Percentiles rank a stretch among this genome's conserved stretches.
These are phyloP conservation scores for Neoitamus cyanurus DNA, from an alignment of 2,888 invertebrate genomes.

Conservation along the genomic window DNA sequence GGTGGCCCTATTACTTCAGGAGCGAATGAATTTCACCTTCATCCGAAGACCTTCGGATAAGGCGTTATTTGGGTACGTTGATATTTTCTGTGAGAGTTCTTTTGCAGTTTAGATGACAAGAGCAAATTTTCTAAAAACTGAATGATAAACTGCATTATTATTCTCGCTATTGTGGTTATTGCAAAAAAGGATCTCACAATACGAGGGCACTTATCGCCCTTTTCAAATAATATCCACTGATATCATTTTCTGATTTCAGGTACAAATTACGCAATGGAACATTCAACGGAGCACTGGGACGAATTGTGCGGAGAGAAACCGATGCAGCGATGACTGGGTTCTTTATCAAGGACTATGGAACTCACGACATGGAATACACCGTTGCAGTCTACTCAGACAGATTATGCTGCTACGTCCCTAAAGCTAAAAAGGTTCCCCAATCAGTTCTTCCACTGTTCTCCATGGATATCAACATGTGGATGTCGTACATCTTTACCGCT, in stretches of 20 bases:
- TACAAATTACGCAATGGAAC: conserved; percentile 61
- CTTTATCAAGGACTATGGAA: conserved; percentile 66
- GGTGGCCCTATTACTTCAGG: conserved; percentile 58
- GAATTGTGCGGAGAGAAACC: conserved; percentile 59
- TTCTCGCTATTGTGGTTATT: no score
- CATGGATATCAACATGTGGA: conserved; percentile 62
- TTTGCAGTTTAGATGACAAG: no score
- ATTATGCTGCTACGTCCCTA: conserved; percentile 64
- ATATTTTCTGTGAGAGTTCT: neutral
- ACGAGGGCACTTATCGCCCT: no score
- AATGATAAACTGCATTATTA: no score
- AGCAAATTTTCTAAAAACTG: no score
- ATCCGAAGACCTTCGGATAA: conserved; percentile 59
- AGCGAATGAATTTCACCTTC: conserved; percentile 59
- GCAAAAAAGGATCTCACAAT: no score
- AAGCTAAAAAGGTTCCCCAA: conserved; percentile 64
- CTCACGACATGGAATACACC: conserved; percentile 62
- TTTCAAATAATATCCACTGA: neutral
- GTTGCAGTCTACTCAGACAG: conserved; percentile 63
- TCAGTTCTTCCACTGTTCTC: conserved; percentile 64
- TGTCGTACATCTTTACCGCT: conserved; percentile 60
- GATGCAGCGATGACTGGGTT: conserved; percentile 64
- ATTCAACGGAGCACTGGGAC: conserved; percentile 63
- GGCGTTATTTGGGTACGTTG: conserved; percentile 60
- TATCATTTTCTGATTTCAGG: conserved; percentile 54